These are phyloP conservation scores for Aldrovandia affinis DNA, from an alignment of 2,797 vertebrate species.

Conservation along the genomic window DNA sequence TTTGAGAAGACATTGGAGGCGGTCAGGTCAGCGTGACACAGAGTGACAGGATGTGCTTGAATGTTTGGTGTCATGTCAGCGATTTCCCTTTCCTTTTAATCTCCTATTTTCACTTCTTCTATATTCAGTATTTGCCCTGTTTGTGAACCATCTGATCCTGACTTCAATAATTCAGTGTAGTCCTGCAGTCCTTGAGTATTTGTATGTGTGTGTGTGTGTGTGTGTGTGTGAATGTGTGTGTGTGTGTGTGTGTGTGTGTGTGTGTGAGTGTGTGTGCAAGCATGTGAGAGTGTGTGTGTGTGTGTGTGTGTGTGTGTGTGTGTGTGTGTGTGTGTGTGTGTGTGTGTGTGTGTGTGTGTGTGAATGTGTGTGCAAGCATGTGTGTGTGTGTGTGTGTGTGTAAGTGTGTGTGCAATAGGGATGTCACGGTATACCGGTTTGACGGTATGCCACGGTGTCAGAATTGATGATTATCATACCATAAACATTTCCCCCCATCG, in stretches of 20 bases:
- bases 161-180: constrained; percentile 22
- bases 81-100: not conserved
- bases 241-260: not conserved
- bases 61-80: not conserved
- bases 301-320: not conserved
- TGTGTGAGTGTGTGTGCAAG: not conserved
- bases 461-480: no score
- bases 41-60: not conserved
- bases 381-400: not conserved
- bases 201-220: not conserved
- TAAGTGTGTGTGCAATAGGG: not conserved
- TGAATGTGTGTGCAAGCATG: not conserved
- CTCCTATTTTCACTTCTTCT: not conserved
- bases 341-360: not conserved
- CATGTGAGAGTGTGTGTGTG: not conserved
- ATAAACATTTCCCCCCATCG: no score
- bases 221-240: no score
- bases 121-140: not conserved
- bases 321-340: not conserved
- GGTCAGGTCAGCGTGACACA: not conserved
- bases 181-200: not conserved
- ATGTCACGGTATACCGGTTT: no score
- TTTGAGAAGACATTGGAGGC: not conserved
- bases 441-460: no score
- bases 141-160: not conserved